A percentile compares a stretch with the other conserved stretches of the same genome.
Evolutionary conservation across 2,888 invertebrate genomes (phyloP).

Genomic region (Oxystoma pomonae): DNA sequence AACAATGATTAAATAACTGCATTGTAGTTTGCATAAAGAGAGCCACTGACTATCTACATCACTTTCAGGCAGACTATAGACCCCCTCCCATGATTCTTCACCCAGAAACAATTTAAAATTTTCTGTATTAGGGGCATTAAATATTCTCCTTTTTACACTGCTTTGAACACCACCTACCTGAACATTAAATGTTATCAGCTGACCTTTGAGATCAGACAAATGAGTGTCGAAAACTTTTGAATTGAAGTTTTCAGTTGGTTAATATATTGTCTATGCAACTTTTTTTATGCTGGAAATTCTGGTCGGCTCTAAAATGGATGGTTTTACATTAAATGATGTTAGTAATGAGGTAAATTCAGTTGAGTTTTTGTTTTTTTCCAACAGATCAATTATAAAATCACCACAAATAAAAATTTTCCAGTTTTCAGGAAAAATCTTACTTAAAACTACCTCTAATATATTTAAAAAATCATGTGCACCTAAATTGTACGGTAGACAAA

Average conservation of each 20-base stretch:
- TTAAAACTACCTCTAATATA: background rate
- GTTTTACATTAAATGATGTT: background rate
- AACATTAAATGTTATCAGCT: background rate
- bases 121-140: background rate
- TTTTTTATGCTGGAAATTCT: background rate
- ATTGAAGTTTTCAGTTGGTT: background rate
- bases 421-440: background rate
- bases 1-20: background rate
- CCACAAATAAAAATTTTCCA: background rate
- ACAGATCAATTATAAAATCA: background rate
- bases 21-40: background rate
- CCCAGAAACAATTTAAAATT: no score
- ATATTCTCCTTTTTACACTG: background rate
- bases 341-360: background rate
- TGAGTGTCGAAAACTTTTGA: background rate
- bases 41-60: background rate
- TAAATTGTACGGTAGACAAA: background rate
- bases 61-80: background rate
- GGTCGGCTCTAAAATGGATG: background rate
- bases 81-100: background rate
- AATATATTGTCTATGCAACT: background rate
- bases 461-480: background rate
- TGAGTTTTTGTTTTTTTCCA: background rate
- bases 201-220: background rate
- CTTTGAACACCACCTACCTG: background rate